phyloP scores from a whole-genome alignment of 92 coral and sea anemone species.

The Epizoanthus rinbou region DNA sequence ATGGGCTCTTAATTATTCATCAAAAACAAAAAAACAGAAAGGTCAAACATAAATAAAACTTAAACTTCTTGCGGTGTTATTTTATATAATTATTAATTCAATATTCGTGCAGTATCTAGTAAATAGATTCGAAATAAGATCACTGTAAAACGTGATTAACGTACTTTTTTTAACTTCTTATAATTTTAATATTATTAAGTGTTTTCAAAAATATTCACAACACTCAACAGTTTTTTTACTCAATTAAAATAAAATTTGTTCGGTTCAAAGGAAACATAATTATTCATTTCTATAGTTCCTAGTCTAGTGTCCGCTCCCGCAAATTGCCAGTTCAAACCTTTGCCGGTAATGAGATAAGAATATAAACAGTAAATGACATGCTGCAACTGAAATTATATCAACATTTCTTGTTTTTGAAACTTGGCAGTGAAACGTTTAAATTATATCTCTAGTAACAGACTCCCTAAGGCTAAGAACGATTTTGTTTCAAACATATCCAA shows the following conservation, averaged over 20 bases:
- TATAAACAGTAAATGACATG: background rate
- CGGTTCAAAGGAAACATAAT: no score
- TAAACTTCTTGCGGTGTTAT: background rate
- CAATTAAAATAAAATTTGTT: no score
- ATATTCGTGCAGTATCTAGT: background rate
- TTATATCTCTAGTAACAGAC: background rate
- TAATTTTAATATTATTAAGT: no score
- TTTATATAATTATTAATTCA: slow-evolving; percentile 3
- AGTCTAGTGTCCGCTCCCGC: no score
- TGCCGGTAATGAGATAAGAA: background rate
- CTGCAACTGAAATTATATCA: background rate
- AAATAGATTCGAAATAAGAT: no score
- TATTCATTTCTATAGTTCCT: no score
- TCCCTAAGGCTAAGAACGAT: background rate
- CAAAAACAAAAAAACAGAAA: background rate
- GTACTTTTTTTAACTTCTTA: no score
- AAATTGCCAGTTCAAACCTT: no score
- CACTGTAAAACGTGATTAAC: no score
- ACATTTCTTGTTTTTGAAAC: background rate
- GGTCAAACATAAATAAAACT: background rate
- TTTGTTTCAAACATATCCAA: background rate
- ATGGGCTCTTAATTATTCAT: background rate
- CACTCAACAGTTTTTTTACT: no score
- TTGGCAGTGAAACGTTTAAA: background rate
- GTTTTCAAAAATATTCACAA: no score